Evolutionary conservation across 2,888 invertebrate species (phyloP), one percentile per base, ranked within the genome.

Genomic region (Xiphydria camelus): DNA sequence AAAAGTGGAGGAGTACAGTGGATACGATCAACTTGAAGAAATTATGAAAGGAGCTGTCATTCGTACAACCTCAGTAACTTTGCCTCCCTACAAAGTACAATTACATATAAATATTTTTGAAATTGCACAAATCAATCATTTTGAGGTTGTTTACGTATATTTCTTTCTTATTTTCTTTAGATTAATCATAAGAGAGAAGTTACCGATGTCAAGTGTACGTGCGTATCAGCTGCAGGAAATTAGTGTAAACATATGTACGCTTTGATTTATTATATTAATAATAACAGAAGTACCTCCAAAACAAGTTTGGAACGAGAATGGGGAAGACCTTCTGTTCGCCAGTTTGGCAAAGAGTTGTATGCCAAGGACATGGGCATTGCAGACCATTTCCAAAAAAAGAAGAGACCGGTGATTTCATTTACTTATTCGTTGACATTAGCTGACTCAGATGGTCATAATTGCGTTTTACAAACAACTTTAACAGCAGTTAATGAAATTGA

Each of bases 231-330:
- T 46, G 20, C 49, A 42, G 53, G 49, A 29, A 32, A 25, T 5
- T 52, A 45, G 37, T 54, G 51, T 34, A 47, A 54, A 42, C 50
- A 50, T 37, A 25, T 53, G 15, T 47, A 49, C 12, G 46, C 48
- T 29, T 29, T 44, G 22, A 53, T 51, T 37, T 39, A 55, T 41
- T 53, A 21, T 21, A 44, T 51, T 4, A 49, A 47, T 31, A 32
- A 53, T 17, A 39, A 55, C 21, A 49, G 41, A 23, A 51, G 49
- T 29, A 15, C 38, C 7, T 36, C 52, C 6, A 53, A 45, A 50
- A 53, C 52, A 1, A 40, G 46, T 46, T 32, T 46, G 18, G 52
- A 52, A 33, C 50, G 53, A 32, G 47, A 50, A 38, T 55, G 55
- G 47, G 48, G 47, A 14, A 52, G 45, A 32, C 47, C 52, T 26